A percentile compares a stretch with the other conserved stretches of the same genome.
Conservation (phyloP, 2,888 invertebrate species). For the Notocelia uddmanniana region DNA sequence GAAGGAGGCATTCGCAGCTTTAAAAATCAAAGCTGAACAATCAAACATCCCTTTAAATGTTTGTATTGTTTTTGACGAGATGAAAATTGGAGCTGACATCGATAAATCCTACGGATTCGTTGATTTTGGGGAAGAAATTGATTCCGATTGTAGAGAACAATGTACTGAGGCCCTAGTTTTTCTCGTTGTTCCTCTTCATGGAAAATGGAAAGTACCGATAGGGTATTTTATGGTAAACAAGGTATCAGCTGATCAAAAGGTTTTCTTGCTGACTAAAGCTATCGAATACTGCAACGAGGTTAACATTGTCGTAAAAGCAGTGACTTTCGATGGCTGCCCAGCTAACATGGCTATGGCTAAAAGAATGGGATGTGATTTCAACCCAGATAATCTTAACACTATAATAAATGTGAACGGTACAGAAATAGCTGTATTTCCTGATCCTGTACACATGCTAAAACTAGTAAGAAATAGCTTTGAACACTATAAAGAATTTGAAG, state of each 20-base stretch:
- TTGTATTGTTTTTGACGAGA: conserved; percentile 46
- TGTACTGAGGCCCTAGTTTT: conserved; percentile 9
- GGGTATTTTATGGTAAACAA: conserved; percentile 4
- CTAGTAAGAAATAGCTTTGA: background rate
- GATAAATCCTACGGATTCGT: conserved; percentile 42
- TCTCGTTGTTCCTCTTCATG: background rate
- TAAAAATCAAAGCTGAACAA: conserved; percentile 39
- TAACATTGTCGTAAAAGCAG: background rate
- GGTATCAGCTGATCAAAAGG: conserved; percentile 1
- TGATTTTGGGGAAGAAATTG: conserved; percentile 43
- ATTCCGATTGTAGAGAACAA: conserved; percentile 40
- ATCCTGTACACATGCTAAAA: conserved; percentile 5
- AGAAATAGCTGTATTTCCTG: conserved; percentile 3
- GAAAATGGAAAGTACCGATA: background rate
- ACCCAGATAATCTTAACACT: background rate
- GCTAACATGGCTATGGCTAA: conserved; percentile 2
- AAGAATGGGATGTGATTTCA: background rate
- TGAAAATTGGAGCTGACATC: conserved; percentile 42
- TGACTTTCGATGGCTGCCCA: conserved; percentile 2
- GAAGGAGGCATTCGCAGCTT: conserved; percentile 39
- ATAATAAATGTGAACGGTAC: background rate
- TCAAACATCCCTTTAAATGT: background rate
- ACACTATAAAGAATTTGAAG: background rate
- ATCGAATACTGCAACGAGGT: background rate
- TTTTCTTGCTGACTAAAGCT: conserved; percentile 1